Evolutionary conservation across 2,888 invertebrate species (phyloP).

Genomic region (Prosopocoilus inquinatus): DNA sequence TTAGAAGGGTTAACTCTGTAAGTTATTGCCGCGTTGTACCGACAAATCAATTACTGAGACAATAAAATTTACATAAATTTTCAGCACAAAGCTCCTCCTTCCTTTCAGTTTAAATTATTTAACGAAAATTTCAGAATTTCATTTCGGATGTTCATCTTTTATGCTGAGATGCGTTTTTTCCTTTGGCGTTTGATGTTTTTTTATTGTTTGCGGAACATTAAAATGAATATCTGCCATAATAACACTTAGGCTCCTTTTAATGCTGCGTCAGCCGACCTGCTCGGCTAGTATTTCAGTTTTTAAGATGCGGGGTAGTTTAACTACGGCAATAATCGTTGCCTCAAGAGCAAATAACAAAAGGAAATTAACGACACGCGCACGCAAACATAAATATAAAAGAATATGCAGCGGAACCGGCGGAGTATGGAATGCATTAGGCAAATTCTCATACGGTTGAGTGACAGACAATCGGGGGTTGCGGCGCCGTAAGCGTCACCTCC

Average conservation of each 20-base stretch:
- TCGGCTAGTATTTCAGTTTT: constrained; percentile 12
- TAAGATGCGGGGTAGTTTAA: constrained; percentile 25
- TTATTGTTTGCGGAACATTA: too few species aligned
- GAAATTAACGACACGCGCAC: constrained; percentile 45
- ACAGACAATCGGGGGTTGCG: constrained; percentile 32
- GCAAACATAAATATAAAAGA: constrained; percentile 43
- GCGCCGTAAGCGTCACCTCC: constrained; percentile 18
- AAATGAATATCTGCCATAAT: neutral
- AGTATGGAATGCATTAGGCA: constrained; percentile 44
- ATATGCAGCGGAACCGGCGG: constrained; percentile 37
- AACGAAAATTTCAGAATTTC: too few species aligned
- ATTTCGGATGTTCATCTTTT: too few species aligned
- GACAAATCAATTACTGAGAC: constrained; percentile 20
- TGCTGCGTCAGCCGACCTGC: neutral
- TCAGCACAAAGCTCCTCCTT: too few species aligned
- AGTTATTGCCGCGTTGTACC: constrained; percentile 12
- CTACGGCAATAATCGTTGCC: constrained; percentile 30
- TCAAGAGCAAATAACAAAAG: constrained; percentile 41
- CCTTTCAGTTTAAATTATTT: too few species aligned
- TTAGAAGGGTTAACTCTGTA: constrained; percentile 16
- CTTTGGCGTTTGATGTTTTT: too few species aligned
- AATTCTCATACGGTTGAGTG: constrained; percentile 42
- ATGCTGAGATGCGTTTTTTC: too few species aligned
- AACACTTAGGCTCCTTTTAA: neutral
- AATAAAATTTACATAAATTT: constrained; percentile 23